Evolutionary conservation across 2,888 invertebrate genomes (phyloP), one percentile per base, ranked within the genome.

Genomic region (Pseudanteris insignis): DNA sequence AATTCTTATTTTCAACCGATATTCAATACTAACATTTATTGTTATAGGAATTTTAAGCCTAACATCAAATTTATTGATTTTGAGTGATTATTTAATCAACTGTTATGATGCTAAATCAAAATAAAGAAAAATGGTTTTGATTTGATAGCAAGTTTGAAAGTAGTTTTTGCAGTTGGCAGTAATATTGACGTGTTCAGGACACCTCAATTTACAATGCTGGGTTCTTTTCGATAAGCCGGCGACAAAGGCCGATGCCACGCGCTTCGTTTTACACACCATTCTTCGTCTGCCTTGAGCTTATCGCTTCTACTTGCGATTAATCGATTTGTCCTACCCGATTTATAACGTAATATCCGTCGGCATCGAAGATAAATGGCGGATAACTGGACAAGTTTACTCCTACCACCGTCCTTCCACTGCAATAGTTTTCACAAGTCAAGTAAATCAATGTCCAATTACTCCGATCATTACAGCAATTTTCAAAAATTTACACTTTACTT

Each of bases 341-440:
- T 63, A 63, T 63, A 63, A 63, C 59, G 63, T 63, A 55, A 54
- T 59, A 63, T 63, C 58, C 44, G 54, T 63, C 59, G 44, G 28
- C 10, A 11, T 6, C 29, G 50, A 59, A 63, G 59, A 59, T 55
- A 63, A 63, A 63, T 63, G 58, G 58, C 33, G 41, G 44, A 58
- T 32, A 12, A 53, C 38, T 41, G 51, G 59, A 63, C 54, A 55
- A 58, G 58, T 58, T 63, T 43, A 54, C 48, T 48, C 40, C 38
- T 18, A 43, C 15, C 48, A 18, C 10, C 30, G 28, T 26, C 18
- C 37, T 30, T 41, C 13, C 15, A 43, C 41, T 38, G 36, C 37
- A 38, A 44, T 44, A 63, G 53, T 58, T 48, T 59, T 40, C 51
- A 30, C 29, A 43, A 46, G 50, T 34, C 38, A 46, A 38, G 29